These are phyloP conservation scores for Ptilorrhoa leucosticta DNA, from an alignment of 2,113 vertebrate genomes.

Conservation along the genomic window DNA sequence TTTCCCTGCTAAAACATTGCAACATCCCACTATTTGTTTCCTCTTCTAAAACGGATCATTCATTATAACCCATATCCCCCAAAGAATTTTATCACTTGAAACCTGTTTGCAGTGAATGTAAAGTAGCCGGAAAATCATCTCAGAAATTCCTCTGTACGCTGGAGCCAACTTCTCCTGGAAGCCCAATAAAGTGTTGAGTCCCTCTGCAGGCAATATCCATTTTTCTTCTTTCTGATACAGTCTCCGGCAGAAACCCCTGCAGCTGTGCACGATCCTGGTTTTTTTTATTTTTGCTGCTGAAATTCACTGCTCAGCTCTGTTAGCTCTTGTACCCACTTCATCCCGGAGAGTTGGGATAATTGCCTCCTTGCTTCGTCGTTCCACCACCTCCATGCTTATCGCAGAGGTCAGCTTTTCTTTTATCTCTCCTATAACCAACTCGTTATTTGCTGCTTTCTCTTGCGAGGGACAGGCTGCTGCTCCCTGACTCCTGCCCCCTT, in stretches of 20 bases:
- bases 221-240: slow-evolving; percentile 50
- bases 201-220: slow-evolving; percentile 51
- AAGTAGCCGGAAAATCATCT: slow-evolving; percentile 45
- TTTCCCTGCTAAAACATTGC: slow-evolving; percentile 39
- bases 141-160: neutral
- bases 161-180: slow-evolving; percentile 33
- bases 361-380: neutral
- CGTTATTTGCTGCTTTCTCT: neutral
- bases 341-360: slow-evolving; percentile 21
- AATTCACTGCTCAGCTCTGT: slow-evolving; percentile 7
- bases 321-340: slow-evolving; percentile 44
- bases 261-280: neutral
- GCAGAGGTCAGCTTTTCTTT: slow-evolving; percentile 47
- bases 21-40: slow-evolving; percentile 57
- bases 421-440: slow-evolving; percentile 18
- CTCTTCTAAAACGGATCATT: slow-evolving; percentile 34
- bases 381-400: slow-evolving; percentile 41
- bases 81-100: slow-evolving; percentile 67
- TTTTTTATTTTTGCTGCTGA: neutral
- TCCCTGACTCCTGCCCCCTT: neutral
- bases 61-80: slow-evolving; percentile 55
- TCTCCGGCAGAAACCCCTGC: slow-evolving; percentile 42
- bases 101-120: slow-evolving; percentile 59
- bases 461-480: neutral
- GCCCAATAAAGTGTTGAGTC: slow-evolving; percentile 43